These are phyloP conservation scores for Myopa tessellatipennis DNA, from an alignment of 2,888 invertebrate genomes.

Conservation along the genomic window DNA sequence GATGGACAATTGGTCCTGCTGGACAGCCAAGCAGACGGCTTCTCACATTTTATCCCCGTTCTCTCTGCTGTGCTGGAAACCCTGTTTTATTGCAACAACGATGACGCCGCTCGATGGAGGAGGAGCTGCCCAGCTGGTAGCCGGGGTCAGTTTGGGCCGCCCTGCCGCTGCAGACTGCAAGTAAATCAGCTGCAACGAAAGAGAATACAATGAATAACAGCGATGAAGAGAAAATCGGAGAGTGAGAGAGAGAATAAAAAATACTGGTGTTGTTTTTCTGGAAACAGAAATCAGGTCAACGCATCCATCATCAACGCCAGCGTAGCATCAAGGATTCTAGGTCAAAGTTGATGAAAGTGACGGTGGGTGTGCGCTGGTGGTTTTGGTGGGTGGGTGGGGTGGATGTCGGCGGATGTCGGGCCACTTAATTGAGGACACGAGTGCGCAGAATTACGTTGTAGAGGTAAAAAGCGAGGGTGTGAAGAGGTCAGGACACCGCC, in stretches of 20 bases:
- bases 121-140: neutral
- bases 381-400: neutral
- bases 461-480: neutral
- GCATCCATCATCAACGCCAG: conserved; percentile 37
- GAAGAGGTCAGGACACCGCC: neutral
- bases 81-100: neutral
- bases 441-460: neutral
- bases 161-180: neutral
- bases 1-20: neutral
- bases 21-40: conserved; percentile 3
- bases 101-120: neutral
- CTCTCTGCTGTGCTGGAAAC: neutral
- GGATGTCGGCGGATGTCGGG: neutral
- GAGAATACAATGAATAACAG: conserved; percentile 6
- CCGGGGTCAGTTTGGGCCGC: neutral
- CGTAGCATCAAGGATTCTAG: conserved; percentile 48
- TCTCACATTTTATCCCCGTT: neutral
- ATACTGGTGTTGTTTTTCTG: neutral
- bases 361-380: neutral
- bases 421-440: neutral
- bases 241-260: conserved; percentile 1
- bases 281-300: conserved; percentile 42
- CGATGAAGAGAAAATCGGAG: neutral
- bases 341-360: conserved; percentile 44
- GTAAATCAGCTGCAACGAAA: conserved; percentile 33